phyloP scores from a whole-genome alignment of 2,797 vertebrate species.

The Sebastes taczanowskii region DNA sequence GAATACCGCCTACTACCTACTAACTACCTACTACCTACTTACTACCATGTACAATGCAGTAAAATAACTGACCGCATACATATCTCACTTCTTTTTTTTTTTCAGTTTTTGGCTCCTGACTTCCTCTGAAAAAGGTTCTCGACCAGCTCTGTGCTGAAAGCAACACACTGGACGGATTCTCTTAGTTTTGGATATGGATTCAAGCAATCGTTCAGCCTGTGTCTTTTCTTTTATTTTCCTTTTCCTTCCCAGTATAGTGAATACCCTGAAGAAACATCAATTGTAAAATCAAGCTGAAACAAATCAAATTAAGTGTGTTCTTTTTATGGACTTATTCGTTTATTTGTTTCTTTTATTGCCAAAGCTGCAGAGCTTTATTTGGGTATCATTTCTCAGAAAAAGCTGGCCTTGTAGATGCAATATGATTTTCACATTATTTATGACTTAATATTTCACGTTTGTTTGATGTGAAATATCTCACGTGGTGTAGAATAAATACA shows the following conservation, averaged over 20 bases:
- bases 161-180: neutral
- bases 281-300: constrained; percentile 13
- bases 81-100: neutral
- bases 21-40: too few relatives aligned
- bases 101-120: neutral
- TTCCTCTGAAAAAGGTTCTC: neutral
- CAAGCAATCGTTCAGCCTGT: neutral
- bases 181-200: neutral
- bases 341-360: neutral
- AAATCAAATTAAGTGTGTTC: neutral
- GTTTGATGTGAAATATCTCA: neutral
- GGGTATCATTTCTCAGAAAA: neutral
- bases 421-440: neutral
- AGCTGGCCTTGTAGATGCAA: neutral
- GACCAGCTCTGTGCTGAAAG: neutral
- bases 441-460: neutral
- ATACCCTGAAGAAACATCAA: neutral
- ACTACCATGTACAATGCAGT: neutral
- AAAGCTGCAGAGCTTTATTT: neutral
- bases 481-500: neutral
- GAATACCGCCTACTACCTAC: neutral
- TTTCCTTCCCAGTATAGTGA: neutral
- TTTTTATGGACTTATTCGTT: neutral
- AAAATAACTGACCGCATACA: neutral
- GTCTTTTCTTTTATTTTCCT: neutral